phyloP scores from a whole-genome alignment of 2,113 vertebrate genomes.

The Ancistrus triradiatus region DNA sequence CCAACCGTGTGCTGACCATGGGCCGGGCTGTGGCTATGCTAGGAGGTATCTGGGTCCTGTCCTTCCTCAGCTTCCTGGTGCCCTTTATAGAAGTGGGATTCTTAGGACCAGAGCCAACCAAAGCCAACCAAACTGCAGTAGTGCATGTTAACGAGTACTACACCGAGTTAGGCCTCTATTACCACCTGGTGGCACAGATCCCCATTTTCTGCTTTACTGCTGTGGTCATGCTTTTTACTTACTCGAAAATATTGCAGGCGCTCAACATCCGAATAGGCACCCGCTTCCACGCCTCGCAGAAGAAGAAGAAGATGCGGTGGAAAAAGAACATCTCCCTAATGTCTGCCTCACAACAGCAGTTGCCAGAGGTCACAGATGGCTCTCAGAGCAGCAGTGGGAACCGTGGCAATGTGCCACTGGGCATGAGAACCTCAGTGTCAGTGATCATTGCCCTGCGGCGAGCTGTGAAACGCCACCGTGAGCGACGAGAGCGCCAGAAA shows the following conservation, averaged over 20 bases:
- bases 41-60: constrained; percentile 87
- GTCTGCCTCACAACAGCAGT: constrained; percentile 79
- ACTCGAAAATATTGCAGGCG: constrained; percentile 96
- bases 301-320: constrained; percentile 89
- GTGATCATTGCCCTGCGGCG: constrained; percentile 92
- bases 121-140: constrained; percentile 45
- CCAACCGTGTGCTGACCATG: constrained; percentile 90
- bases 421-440: constrained; percentile 88
- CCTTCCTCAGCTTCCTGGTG: constrained; percentile 88
- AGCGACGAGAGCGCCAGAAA: constrained; percentile 86
- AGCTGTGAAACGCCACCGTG: constrained; percentile 88
- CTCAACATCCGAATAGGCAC: constrained; percentile 97
- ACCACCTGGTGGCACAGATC: constrained; percentile 94
- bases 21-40: constrained; percentile 82
- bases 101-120: constrained; percentile 56
- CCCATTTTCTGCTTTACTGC: constrained; percentile 97
- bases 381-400: constrained; percentile 78
- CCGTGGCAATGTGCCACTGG: constrained; percentile 77
- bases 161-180: constrained; percentile 91
- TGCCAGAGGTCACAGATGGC: constrained; percentile 76
- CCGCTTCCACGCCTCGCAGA: constrained; percentile 82
- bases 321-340: constrained; percentile 93
- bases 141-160: constrained; percentile 66
- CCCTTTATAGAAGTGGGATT: constrained; percentile 94
- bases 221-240: constrained; percentile 94